Base-by-base conservation (phyloP, 2,888 invertebrate genomes). In the Melanchra persicariae region DNA sequence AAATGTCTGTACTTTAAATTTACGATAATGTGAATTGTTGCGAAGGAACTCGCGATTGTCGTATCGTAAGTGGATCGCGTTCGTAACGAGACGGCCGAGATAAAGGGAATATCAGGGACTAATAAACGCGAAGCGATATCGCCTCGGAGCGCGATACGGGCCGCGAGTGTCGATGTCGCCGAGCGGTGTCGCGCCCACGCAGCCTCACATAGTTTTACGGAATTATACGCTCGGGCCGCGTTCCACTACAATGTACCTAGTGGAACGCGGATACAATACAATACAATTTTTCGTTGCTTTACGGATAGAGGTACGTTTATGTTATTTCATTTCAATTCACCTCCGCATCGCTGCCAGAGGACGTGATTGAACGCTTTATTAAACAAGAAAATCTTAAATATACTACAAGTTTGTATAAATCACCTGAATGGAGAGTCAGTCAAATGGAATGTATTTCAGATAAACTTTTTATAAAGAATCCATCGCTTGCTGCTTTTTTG, bases 21-120 rank as follows among this genome's bases (percentile, higher is more conserved):
- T 85, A 83, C 81, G 84, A 78, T 85, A 82, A 84, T 84, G 85
- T 70, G 81, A 82, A 85, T 81, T 85, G 82, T 78, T 74, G 77
- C 76, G 69, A 83, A 77, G 74, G 72, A 77, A 79, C 69, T 81
- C 75, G 79, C 67, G 77, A 80, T 80, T 72, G 72, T 74, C 80
- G 71, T 82, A 81, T 83, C 82, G 80, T 77, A 79, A 81, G 79
- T 79, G 74, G 77, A 79, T 85, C 84, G 85, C 74, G 63, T 83
- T 63, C 70, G 78, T 77, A 80, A 83, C 77, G 82, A 77, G 80
- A 71, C 77, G 70, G 76, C 51, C 63, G 74, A 79, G 84, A 86
- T 84, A 79, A 82, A 79, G 76, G 75, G 72, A 69, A 78, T 83
- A 85, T 82, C 75, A 77, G 76, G 73, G 65, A 66, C 77, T 78